A percentile compares a stretch with the other conserved stretches of the same genome.
These are phyloP conservation scores for Julus scanicus DNA, from an alignment of 2,888 invertebrate species.

Conservation along the genomic window DNA sequence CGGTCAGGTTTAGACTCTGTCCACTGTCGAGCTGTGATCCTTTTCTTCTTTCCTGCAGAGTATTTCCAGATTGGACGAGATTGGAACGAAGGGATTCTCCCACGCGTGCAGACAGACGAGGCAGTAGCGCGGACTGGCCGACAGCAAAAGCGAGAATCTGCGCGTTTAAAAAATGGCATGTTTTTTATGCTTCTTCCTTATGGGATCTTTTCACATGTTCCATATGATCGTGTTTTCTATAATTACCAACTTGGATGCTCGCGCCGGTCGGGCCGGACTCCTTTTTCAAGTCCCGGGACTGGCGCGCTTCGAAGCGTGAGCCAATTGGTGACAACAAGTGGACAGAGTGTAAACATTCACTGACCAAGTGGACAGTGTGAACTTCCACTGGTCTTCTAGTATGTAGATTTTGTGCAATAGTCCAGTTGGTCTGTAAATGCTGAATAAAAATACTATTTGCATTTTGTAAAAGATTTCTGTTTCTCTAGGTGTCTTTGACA, in stretches of 20 bases:
- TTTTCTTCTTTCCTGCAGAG: slow-evolving; percentile 42
- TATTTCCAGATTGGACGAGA: slow-evolving; percentile 48
- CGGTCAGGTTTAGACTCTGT: slow-evolving; percentile 52
- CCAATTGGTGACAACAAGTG: slow-evolving; percentile 55
- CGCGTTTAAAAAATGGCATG: neutral
- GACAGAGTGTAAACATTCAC: slow-evolving; percentile 56
- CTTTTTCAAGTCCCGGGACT: neutral
- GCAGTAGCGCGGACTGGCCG: neutral
- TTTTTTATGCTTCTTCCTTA: slow-evolving; percentile 44
- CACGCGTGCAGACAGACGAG: neutral
- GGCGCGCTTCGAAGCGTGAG: slow-evolving; percentile 6
- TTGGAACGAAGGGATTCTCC: slow-evolving; percentile 29
- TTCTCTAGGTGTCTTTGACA: neutral
- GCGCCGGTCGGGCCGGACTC: slow-evolving; percentile 24
- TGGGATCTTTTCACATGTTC: slow-evolving; percentile 50
- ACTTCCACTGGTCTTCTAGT: slow-evolving; percentile 53
- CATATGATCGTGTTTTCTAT: slow-evolving; percentile 46
- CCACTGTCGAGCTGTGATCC: slow-evolving; percentile 51
- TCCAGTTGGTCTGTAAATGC: slow-evolving; percentile 54
- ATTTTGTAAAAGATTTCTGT: slow-evolving; percentile 50
- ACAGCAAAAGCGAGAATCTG: neutral
- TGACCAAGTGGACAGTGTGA: slow-evolving; percentile 52
- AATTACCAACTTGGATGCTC: slow-evolving; percentile 47
- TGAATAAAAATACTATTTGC: slow-evolving; percentile 55
- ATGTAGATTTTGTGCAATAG: slow-evolving; percentile 55